Percentiles rank a stretch among this genome's conserved stretches.
These are phyloP conservation scores for Crocidura indochinensis DNA, from an alignment of 2,797 vertebrate genomes.

Conservation along the genomic window DNA sequence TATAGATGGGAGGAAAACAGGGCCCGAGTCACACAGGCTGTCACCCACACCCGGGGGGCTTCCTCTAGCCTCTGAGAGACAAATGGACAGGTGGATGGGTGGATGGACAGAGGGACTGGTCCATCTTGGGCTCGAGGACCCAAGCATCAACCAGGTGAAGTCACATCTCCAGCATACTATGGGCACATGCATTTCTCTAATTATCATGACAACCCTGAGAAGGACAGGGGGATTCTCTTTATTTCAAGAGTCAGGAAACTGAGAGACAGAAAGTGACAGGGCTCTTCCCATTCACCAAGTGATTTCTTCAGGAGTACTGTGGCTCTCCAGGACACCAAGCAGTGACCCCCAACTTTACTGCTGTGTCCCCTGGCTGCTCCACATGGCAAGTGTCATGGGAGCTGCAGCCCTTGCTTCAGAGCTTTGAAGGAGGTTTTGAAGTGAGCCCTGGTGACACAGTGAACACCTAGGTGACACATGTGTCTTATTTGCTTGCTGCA, in stretches of 20 bases:
- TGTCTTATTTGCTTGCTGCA: constrained; percentile 66
- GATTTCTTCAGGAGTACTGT: background rate
- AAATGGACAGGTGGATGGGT: too few species aligned
- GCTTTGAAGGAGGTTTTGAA: too few species aligned
- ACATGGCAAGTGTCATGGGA: too few species aligned
- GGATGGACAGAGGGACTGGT: too few species aligned
- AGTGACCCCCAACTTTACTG: background rate
- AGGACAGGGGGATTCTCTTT: background rate
- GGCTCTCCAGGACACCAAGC: background rate
- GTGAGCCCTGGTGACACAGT: too few species aligned
- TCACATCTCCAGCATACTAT: background rate
- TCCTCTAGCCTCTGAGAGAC: too few species aligned
- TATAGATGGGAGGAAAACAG: too few species aligned
- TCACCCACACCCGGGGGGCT: too few species aligned
- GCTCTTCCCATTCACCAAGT: background rate
- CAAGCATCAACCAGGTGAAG: background rate
- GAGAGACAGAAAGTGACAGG: background rate
- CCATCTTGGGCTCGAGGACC: too few species aligned
- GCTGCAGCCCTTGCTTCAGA: too few species aligned
- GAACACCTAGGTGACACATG: background rate
- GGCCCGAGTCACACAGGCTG: too few species aligned
- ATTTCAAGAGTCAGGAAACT: background rate
- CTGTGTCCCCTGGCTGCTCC: background rate
- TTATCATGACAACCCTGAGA: constrained; percentile 18
- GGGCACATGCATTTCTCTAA: background rate